phyloP scores from a whole-genome alignment of 2,888 invertebrate species.

The Tuta absoluta region DNA sequence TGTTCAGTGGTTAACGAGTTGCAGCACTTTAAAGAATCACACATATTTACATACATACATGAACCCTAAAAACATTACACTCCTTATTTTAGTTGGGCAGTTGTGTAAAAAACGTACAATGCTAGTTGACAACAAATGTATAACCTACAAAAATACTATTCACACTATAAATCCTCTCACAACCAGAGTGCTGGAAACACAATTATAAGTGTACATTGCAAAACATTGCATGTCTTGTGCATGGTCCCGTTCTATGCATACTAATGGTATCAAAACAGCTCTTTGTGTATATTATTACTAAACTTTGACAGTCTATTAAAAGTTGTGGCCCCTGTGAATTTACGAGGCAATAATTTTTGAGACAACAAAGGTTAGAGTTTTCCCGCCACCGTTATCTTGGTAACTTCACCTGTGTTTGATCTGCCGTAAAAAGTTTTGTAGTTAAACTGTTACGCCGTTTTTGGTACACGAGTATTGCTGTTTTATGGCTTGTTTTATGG shows the following conservation, averaged over 20 bases:
- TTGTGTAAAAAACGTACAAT: too few species aligned
- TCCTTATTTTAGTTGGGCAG: too few species aligned
- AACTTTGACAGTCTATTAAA: conserved; percentile 39
- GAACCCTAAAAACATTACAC: too few species aligned
- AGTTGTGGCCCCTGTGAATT: conserved; percentile 29
- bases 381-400: conserved; percentile 16
- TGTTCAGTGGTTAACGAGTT: too few species aligned
- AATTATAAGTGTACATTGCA: conserved; percentile 24
- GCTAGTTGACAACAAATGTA: neutral
- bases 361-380: conserved; percentile 29
- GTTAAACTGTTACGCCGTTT: neutral
- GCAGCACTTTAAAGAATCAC: too few species aligned
- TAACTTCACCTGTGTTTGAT: conserved; percentile 6
- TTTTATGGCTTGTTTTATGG: too few species aligned
- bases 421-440: conserved; percentile 3
- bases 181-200: conserved; percentile 18
- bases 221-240: conserved; percentile 25
- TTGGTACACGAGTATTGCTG: neutral
- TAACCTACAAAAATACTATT: conserved; percentile 13
- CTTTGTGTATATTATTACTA: conserved; percentile 34
- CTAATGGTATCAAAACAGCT: conserved; percentile 26
- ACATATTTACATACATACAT: too few species aligned
- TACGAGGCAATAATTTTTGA: conserved; percentile 30
- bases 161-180: neutral
- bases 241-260: conserved; percentile 26